Percentiles rank a stretch among this genome's conserved stretches.
phyloP scores from a whole-genome alignment of 2,888 invertebrate species.

The Argyra leucocephala region DNA sequence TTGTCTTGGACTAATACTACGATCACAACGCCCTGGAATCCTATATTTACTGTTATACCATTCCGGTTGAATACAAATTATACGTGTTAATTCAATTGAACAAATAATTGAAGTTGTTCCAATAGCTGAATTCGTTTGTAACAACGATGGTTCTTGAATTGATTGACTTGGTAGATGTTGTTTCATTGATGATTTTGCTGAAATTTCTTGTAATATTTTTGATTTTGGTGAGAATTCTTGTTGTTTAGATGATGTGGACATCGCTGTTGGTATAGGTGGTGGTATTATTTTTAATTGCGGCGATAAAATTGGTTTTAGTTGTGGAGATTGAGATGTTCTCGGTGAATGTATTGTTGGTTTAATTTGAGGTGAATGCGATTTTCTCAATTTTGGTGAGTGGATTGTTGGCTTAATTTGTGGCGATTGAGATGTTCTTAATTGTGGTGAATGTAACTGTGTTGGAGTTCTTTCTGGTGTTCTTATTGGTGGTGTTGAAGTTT shows the following conservation, averaged over 20 bases:
- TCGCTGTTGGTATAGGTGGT: constrained; percentile 21
- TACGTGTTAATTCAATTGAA: constrained; percentile 37
- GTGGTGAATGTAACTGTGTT: constrained; percentile 29
- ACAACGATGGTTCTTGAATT: neutral
- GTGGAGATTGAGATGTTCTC: neutral
- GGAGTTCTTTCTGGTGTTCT: constrained; percentile 22
- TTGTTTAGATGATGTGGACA: constrained; percentile 21
- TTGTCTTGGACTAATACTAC: constrained; percentile 7
- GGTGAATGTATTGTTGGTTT: neutral
- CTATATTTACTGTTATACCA: constrained; percentile 31
- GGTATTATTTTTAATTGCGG: constrained; percentile 21
- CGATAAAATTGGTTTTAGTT: neutral
- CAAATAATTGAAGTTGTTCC: constrained; percentile 32
- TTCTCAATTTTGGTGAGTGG: constrained; percentile 18
- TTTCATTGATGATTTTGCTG: neutral
- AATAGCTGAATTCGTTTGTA: constrained; percentile 19
- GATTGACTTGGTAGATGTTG: neutral
- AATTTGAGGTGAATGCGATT: constrained; percentile 17
- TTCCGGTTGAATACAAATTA: constrained; percentile 34
- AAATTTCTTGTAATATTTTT: constrained; percentile 20
- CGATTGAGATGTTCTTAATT: constrained; percentile 16
- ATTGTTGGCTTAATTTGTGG: constrained; percentile 26
- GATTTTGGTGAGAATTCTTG: constrained; percentile 26
- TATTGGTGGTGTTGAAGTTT: constrained; percentile 17
- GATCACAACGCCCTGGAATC: constrained; percentile 18